Evolutionary conservation across 2,797 vertebrate species (phyloP).

Genomic region (Gymnocypris eckloni): DNA sequence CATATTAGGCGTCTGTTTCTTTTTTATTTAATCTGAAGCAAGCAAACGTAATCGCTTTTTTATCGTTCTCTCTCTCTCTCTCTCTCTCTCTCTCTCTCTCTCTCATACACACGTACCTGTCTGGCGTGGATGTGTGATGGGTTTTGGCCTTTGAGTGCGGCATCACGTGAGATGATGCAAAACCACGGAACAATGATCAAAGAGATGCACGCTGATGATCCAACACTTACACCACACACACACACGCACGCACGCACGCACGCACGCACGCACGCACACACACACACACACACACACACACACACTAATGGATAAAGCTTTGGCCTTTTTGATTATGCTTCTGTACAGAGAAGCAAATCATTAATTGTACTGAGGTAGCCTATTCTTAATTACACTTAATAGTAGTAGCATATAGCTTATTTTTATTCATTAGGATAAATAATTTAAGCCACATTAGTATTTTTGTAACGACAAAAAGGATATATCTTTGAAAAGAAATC

Average conservation of each 20-base stretch:
- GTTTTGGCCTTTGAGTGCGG: constrained; percentile 33
- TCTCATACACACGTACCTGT: neutral
- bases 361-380: neutral
- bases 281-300: neutral
- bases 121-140: constrained; percentile 13
- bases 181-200: constrained; percentile 29
- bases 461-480: neutral
- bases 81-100: neutral
- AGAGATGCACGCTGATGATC: neutral
- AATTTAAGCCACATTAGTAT: neutral
- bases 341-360: neutral
- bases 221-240: neutral
- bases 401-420: neutral
- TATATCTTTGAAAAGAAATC: neutral
- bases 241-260: too few species aligned
- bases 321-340: neutral
- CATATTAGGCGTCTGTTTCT: too few species aligned
- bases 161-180: constrained; percentile 27
- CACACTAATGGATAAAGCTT: neutral
- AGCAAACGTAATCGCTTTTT: neutral
- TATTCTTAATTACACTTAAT: neutral
- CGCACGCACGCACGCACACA: too few species aligned
- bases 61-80: neutral
- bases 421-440: neutral
- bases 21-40: neutral